Percentiles rank a stretch among this genome's conserved stretches.
Conservation (phyloP, 2,888 invertebrate species). For the Diploptera punctata region DNA sequence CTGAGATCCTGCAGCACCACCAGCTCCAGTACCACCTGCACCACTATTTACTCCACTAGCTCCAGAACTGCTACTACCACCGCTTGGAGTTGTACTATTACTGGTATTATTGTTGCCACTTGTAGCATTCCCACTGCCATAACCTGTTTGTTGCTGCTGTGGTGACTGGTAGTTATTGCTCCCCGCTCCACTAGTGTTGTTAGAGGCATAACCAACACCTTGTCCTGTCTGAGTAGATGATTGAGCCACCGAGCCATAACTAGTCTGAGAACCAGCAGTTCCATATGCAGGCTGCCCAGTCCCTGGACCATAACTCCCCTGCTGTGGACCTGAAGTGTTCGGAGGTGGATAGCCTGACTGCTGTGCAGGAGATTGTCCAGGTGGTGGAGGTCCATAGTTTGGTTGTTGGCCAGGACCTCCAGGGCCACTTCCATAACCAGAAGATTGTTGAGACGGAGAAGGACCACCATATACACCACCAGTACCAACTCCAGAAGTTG, state of each 20-base stretch:
- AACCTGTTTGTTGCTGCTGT: constrained; percentile 27
- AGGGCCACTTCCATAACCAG: constrained; percentile 63
- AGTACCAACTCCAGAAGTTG: constrained; percentile 33
- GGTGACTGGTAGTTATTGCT: constrained; percentile 26
- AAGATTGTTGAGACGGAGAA: constrained; percentile 41
- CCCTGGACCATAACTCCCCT: constrained; percentile 37
- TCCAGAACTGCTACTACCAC: background rate
- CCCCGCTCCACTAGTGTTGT: constrained; percentile 19
- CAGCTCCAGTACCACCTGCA: background rate
- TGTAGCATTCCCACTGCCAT: constrained; percentile 26
- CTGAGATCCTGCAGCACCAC: background rate
- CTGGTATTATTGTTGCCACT: background rate
- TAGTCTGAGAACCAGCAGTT: constrained; percentile 55
- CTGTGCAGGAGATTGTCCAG: constrained; percentile 63
- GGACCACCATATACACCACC: constrained; percentile 37
- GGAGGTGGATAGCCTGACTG: constrained; percentile 71
- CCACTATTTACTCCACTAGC: background rate
- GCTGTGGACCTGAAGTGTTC: constrained; percentile 47
- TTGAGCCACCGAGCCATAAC: constrained; percentile 64
- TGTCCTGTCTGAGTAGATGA: constrained; percentile 61
- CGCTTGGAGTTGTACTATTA: background rate
- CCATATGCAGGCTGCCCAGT: constrained; percentile 43
- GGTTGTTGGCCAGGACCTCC: constrained; percentile 59
- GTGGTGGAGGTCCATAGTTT: constrained; percentile 68
- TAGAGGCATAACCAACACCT: constrained; percentile 50